Conservation (phyloP, 2,797 vertebrate genomes). For the Aplochiton taeniatus region DNA sequence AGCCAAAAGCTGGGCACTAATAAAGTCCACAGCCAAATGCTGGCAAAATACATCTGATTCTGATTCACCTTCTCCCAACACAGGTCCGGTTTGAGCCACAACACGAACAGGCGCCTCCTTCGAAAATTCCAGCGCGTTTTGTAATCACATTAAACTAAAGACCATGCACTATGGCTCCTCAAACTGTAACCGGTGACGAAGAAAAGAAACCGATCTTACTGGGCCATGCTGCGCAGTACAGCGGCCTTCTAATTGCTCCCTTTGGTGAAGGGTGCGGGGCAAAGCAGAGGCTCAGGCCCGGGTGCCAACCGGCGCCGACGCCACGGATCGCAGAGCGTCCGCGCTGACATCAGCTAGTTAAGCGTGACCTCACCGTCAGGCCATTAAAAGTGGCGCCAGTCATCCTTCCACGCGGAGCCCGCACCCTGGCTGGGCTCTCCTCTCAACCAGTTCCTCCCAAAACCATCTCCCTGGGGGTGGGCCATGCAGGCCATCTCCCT, state of each 20-base stretch:
- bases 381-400: conserved; percentile 63
- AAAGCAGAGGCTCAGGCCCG: conserved; percentile 34
- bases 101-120: conserved; percentile 40
- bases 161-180: conserved; percentile 36
- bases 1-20: conserved; percentile 41
- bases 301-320: conserved; percentile 47
- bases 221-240: conserved; percentile 17
- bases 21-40: conserved; percentile 46
- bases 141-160: conserved; percentile 53
- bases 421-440: conserved; percentile 4
- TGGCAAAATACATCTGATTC: conserved; percentile 40
- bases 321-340: conserved; percentile 52
- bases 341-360: conserved; percentile 56
- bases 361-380: conserved; percentile 59
- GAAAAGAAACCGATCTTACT: conserved; percentile 47
- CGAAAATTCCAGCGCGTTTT: conserved; percentile 29
- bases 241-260: conserved; percentile 49
- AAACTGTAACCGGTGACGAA: conserved; percentile 29
- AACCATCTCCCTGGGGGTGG: too few relatives aligned
- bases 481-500: not conserved
- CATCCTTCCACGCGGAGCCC: conserved; percentile 45
- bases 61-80: conserved; percentile 52
- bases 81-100: conserved; percentile 33
- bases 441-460: too few relatives aligned
- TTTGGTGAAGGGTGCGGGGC: conserved; percentile 41